These are phyloP conservation scores for Caenorhabditis virilis DNA, from an alignment of 2,888 invertebrate species.

Conservation along the genomic window DNA sequence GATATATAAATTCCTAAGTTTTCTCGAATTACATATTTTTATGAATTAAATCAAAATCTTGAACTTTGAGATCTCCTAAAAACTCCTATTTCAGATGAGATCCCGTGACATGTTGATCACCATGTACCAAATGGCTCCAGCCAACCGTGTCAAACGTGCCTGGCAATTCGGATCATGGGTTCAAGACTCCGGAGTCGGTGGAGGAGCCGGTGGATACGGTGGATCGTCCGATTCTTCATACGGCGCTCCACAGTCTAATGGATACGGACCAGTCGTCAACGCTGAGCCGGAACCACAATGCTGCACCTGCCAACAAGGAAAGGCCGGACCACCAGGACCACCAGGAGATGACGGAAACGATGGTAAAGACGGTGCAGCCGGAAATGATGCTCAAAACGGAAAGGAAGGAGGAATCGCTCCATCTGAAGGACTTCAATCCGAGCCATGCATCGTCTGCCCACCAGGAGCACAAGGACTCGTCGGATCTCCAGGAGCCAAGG, in stretches of 20 bases:
- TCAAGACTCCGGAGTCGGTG: slow-evolving; percentile 42
- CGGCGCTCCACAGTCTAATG: slow-evolving; percentile 20
- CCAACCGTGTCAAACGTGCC: slow-evolving; percentile 38
- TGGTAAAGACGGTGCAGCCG: slow-evolving; percentile 43
- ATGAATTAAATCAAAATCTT: background rate
- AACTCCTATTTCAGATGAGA: slow-evolving; percentile 31
- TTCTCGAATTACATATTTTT: too few relatives aligned
- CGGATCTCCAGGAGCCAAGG: slow-evolving; percentile 58
- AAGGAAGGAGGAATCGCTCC: slow-evolving; percentile 64
- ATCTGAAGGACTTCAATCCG: slow-evolving; percentile 43
- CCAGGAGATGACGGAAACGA: slow-evolving; percentile 42
- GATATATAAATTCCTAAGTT: too few relatives aligned
- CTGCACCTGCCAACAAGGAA: slow-evolving; percentile 61
- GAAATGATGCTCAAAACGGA: slow-evolving; percentile 50
- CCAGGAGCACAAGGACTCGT: slow-evolving; percentile 56
- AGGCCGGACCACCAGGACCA: slow-evolving; percentile 44
- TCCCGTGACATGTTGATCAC: slow-evolving; percentile 60
- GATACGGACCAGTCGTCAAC: slow-evolving; percentile 51
- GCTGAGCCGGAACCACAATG: slow-evolving; percentile 56
- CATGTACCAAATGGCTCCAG: slow-evolving; percentile 43
- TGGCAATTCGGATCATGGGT: slow-evolving; percentile 52
- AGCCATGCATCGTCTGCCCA: slow-evolving; percentile 65
- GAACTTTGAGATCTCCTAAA: background rate
- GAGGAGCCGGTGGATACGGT: slow-evolving; percentile 52
- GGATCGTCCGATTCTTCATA: slow-evolving; percentile 25